Percentiles rank a stretch among this genome's conserved stretches.
phyloP scores from a whole-genome alignment of 1,140 invertebrate species.

The Euwallacea similis region DNA sequence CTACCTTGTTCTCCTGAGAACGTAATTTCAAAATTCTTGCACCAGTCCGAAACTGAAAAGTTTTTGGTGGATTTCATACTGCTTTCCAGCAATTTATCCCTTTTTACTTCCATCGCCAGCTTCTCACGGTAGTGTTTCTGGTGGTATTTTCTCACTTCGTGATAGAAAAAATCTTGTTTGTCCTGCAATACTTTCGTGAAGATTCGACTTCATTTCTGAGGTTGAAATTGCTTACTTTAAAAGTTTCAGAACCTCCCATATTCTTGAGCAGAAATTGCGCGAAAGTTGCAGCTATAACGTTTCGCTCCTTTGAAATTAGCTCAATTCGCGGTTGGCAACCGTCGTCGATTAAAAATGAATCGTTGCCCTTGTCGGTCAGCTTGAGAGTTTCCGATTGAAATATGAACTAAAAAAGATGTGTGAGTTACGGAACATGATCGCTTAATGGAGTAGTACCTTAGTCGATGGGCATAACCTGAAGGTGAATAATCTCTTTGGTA shows the following conservation, averaged over 20 bases:
- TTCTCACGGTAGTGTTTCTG: conserved; percentile 84
- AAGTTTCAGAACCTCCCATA: conserved; percentile 93
- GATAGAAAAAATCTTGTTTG: conserved; percentile 94
- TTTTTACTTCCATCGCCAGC: conserved; percentile 76
- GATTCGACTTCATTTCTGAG: background rate
- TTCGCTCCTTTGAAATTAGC: conserved; percentile 78
- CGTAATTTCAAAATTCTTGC: conserved; percentile 87
- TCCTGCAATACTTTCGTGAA: conserved; percentile 56
- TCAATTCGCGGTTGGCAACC: conserved; percentile 85
- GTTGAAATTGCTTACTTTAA: conserved; percentile 60
- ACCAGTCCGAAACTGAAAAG: conserved; percentile 81
- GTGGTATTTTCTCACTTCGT: conserved; percentile 85
- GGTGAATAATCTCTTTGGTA: conserved; percentile 88
- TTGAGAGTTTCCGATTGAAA: conserved; percentile 62
- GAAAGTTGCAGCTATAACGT: conserved; percentile 90
- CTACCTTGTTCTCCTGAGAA: conserved; percentile 91
- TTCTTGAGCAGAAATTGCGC: conserved; percentile 92
- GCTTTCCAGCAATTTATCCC: conserved; percentile 79
- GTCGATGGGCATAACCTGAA: conserved; percentile 91
- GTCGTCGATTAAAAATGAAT: conserved; percentile 81
- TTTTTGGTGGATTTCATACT: conserved; percentile 84
- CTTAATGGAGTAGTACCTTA: conserved; percentile 61
- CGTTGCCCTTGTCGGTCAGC: conserved; percentile 54
- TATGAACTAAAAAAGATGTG: conserved; percentile 55
- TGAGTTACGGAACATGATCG: background rate